Evolutionary conservation across 1,140 invertebrate genomes (phyloP).

Genomic region (Phthorimaea operculella): DNA sequence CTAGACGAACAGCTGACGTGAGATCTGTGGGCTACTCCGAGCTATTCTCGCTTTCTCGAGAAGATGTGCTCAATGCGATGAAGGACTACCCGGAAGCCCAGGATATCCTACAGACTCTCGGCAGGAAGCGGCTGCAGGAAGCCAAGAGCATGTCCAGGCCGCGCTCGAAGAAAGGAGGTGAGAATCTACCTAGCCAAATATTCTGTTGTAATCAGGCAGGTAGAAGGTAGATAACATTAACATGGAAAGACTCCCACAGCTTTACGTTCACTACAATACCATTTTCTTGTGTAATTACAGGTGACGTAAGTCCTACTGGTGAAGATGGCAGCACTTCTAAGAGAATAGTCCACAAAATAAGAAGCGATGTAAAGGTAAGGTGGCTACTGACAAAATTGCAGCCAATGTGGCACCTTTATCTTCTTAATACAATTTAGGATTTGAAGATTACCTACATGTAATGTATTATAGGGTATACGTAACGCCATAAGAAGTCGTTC

Average conservation of each 20-base stretch:
- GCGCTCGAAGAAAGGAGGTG: not conserved
- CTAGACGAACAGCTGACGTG: slow-evolving; percentile 94
- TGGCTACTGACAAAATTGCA: too few relatives aligned
- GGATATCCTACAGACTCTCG: slow-evolving; percentile 89
- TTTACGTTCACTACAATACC: too few relatives aligned
- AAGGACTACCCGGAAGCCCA: slow-evolving; percentile 97
- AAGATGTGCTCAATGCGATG: slow-evolving; percentile 93
- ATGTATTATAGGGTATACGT: slow-evolving; percentile 58
- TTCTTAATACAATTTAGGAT: not conserved
- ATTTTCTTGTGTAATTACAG: too few relatives aligned
- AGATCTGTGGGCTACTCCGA: slow-evolving; percentile 96
- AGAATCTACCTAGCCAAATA: not conserved
- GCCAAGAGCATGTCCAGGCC: slow-evolving; percentile 66
- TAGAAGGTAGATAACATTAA: too few relatives aligned
- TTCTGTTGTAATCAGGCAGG: too few relatives aligned
- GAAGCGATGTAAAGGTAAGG: slow-evolving; percentile 81
- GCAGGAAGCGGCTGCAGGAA: slow-evolving; percentile 89
- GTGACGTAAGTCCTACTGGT: slow-evolving; percentile 72
- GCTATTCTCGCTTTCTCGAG: slow-evolving; percentile 93
- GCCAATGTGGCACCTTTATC: not conserved
- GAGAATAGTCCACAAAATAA: slow-evolving; percentile 82
- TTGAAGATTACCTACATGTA: not conserved
- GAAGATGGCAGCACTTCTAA: slow-evolving; percentile 77
- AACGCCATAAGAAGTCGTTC: slow-evolving; percentile 68
- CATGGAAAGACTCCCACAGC: too few relatives aligned